Evolutionary conservation across 2,113 vertebrate genomes (phyloP).

Genomic region (Aix galericulata): DNA sequence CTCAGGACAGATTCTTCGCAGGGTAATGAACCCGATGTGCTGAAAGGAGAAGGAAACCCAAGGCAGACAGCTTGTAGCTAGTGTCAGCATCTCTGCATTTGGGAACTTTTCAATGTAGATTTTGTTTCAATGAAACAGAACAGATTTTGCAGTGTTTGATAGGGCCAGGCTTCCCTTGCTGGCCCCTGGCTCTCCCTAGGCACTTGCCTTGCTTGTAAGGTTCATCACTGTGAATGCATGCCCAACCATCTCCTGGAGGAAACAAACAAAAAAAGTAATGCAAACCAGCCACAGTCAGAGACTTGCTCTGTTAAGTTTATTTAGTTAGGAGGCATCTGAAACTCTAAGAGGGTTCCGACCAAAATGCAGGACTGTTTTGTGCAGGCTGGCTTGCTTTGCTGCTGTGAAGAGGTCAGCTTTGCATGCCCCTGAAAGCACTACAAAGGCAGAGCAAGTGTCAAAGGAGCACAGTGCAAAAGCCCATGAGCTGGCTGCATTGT

Average conservation of each 20-base stretch:
- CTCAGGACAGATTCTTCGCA: neutral
- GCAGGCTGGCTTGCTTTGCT: neutral
- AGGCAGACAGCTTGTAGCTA: neutral
- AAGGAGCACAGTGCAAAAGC: neutral
- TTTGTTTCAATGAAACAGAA: neutral
- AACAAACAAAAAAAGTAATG: neutral
- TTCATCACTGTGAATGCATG: neutral
- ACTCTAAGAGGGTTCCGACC: neutral
- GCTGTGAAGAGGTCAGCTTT: neutral
- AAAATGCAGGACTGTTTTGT: neutral
- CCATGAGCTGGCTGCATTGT: neutral
- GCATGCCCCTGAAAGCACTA: neutral
- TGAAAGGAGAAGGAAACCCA: neutral
- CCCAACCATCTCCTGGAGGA: neutral
- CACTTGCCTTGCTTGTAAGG: neutral
- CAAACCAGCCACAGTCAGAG: neutral
- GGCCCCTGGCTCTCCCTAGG: neutral
- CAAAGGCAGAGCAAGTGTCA: neutral
- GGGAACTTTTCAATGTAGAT: neutral
- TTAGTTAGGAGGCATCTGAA: neutral
- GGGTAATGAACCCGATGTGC: neutral
- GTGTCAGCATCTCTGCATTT: neutral
- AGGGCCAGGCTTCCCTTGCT: neutral
- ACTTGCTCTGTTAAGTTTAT: neutral
- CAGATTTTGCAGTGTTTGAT: neutral